phyloP scores from a whole-genome alignment of 1,140 invertebrate species.

The Laupala kohalensis region DNA sequence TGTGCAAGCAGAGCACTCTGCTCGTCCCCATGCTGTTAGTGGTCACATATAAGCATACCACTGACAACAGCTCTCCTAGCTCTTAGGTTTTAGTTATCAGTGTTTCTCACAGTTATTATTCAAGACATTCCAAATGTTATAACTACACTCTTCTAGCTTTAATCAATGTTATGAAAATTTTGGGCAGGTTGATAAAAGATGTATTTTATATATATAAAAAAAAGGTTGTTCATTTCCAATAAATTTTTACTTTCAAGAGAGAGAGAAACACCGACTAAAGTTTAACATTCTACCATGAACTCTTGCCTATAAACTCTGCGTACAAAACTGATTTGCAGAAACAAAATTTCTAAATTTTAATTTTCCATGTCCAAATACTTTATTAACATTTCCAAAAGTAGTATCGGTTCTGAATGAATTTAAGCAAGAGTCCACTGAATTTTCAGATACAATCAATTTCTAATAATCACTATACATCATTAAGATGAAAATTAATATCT shows the following conservation, averaged over 20 bases:
- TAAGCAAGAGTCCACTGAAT: too few species aligned
- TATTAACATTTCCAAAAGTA: too few species aligned
- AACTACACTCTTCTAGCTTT: neutral
- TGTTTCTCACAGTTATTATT: neutral
- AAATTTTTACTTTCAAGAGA: too few species aligned
- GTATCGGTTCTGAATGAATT: too few species aligned
- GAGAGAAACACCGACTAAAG: neutral
- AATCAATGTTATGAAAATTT: neutral
- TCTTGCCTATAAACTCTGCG: neutral
- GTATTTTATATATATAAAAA: too few species aligned
- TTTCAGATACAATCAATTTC: too few species aligned
- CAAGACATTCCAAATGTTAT: neutral
- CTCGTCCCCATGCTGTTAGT: slow-evolving; percentile 22
- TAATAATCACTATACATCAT: too few species aligned
- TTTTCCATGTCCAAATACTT: too few species aligned
- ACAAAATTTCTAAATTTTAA: neutral
- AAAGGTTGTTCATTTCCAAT: too few species aligned
- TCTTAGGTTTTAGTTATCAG: neutral
- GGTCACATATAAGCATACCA: slow-evolving; percentile 10
- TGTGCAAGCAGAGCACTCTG: slow-evolving; percentile 21
- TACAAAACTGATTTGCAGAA: neutral
- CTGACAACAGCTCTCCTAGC: slow-evolving; percentile 4
- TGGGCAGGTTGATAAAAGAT: too few species aligned
- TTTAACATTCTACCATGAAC: neutral
- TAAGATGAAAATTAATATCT: too few species aligned